phyloP scores from a whole-genome alignment of 2,113 vertebrate species.

The Varanus salvator region DNA sequence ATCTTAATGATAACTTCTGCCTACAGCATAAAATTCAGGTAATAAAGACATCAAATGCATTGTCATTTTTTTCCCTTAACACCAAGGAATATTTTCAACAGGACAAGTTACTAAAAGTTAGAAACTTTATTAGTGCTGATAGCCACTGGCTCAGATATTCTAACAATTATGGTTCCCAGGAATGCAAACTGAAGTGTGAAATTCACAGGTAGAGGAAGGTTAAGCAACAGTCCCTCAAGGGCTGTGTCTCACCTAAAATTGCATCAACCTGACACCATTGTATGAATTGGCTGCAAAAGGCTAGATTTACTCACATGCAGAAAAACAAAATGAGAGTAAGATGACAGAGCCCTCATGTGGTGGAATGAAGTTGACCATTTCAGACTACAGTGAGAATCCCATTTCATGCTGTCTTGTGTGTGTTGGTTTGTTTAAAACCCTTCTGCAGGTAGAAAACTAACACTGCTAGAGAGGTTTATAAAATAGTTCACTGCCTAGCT shows the following conservation, averaged over 20 bases:
- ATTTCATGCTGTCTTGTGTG: no score
- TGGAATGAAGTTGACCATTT: neutral
- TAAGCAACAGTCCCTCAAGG: neutral
- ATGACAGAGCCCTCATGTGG: neutral
- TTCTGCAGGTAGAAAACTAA: no score
- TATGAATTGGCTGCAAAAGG: neutral
- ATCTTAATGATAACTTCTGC: conserved; percentile 29
- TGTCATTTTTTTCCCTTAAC: neutral
- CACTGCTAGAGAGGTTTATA: no score
- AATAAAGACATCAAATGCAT: neutral
- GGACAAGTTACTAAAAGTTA: neutral
- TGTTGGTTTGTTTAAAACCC: no score
- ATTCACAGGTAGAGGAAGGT: neutral
- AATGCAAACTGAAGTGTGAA: conserved; percentile 36
- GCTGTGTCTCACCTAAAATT: neutral
- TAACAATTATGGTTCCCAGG: conserved; percentile 57
- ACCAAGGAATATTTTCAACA: neutral
- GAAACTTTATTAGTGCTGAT: neutral
- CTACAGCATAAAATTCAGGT: rapidly evolving
- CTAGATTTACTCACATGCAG: neutral
- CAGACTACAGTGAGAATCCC: neutral
- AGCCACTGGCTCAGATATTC: conserved; percentile 33
- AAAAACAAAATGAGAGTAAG: neutral
- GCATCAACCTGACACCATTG: neutral
- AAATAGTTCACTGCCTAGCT: no score